A percentile compares a stretch with the other conserved stretches of the same genome.
Conservation (phyloP, 2,797 vertebrate genomes). For the Anolis apletophallus region DNA sequence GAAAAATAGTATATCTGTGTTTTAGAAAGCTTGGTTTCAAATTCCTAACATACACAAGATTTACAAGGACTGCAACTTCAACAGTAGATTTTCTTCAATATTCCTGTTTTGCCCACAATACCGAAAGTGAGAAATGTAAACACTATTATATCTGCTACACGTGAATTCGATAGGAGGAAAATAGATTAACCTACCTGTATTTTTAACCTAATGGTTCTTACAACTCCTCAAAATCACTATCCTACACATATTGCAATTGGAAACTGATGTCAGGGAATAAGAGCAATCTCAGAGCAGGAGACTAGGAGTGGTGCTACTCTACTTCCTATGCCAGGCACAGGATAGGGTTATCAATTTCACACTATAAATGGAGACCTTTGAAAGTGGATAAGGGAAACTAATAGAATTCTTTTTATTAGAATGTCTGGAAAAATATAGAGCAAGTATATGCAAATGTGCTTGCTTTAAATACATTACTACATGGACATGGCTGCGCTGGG, state of each 20-base stretch:
- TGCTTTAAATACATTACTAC: not conserved
- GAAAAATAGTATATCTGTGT: constrained; percentile 43
- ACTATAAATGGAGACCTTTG: not conserved
- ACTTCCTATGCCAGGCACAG: not conserved
- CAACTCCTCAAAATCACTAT: not conserved
- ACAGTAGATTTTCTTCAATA: not conserved
- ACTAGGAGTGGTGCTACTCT: not conserved
- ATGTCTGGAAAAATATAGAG: too few relatives aligned
- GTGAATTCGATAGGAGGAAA: not conserved
- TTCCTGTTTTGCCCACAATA: not conserved
- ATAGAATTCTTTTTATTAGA: too few relatives aligned
- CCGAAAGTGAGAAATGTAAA: not conserved
- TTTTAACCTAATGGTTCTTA: not conserved
- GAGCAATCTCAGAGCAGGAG: not conserved
- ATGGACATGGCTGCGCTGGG: too few relatives aligned
- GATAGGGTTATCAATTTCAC: not conserved
- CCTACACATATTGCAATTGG: not conserved
- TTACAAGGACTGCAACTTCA: not conserved
- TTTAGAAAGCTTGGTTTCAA: constrained; percentile 43
- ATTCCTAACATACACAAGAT: constrained; percentile 3
- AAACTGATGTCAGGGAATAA: not conserved
- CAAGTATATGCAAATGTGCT: too few relatives aligned
- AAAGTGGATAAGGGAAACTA: not conserved
- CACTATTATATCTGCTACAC: not conserved
- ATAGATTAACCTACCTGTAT: not conserved